Evolutionary conservation across 2,113 vertebrate species (phyloP).

Genomic region (Phocoena sinus): DNA sequence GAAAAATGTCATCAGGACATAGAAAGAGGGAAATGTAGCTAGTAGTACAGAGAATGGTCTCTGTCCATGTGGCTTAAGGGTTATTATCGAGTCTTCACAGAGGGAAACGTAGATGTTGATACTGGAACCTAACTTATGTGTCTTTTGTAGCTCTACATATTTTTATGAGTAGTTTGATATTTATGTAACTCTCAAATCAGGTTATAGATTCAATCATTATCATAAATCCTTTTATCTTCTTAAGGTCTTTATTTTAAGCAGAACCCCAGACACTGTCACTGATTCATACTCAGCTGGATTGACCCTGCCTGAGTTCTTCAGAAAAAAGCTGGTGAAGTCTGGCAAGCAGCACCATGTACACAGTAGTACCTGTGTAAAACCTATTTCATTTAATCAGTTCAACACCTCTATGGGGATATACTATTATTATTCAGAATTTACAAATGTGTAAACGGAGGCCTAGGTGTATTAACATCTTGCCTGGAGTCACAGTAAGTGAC

Average conservation of each 20-base stretch:
- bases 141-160: neutral
- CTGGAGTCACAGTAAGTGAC: neutral
- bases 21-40: neutral
- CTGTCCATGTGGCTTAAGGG: neutral
- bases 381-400: neutral
- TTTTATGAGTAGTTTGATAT: neutral
- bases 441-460: neutral
- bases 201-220: neutral
- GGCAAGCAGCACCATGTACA: neutral
- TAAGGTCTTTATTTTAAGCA: conserved; percentile 21
- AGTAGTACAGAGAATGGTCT: neutral
- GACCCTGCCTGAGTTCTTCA: neutral
- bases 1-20: neutral
- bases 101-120: neutral
- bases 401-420: neutral
- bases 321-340: neutral
- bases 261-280: neutral
- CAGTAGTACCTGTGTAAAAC: neutral
- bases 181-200: neutral
- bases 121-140: neutral
- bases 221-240: neutral
- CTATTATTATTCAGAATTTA: neutral
- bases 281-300: neutral
- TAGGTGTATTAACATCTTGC: neutral
- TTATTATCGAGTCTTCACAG: neutral